A percentile compares a stretch with the other conserved stretches of the same genome.
These are phyloP conservation scores for Oxystoma pomonae DNA, from an alignment of 2,888 invertebrate genomes.

Conservation along the genomic window DNA sequence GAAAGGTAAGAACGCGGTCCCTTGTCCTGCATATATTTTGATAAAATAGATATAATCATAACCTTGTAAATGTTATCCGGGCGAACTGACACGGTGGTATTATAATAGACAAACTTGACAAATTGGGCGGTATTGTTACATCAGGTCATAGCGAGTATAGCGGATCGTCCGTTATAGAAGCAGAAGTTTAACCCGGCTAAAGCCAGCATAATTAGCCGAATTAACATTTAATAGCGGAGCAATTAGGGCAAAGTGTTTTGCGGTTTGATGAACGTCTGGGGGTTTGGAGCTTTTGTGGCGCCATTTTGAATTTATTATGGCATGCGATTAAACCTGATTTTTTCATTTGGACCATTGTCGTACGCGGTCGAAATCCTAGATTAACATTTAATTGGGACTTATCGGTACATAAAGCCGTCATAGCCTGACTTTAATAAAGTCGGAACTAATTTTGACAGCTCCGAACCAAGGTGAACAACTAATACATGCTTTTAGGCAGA, in stretches of 20 bases:
- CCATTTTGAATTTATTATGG: not conserved
- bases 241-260: not conserved
- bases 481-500: too few relatives aligned
- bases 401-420: too few relatives aligned
- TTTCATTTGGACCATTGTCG: too few relatives aligned
- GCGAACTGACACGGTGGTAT: not conserved
- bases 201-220: not conserved
- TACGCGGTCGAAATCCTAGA: too few relatives aligned
- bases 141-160: not conserved
- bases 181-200: not conserved
- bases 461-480: too few relatives aligned
- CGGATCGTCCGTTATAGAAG: not conserved
- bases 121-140: not conserved
- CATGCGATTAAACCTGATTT: too few relatives aligned
- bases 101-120: not conserved
- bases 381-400: too few relatives aligned
- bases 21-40: not conserved
- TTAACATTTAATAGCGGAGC: not conserved
- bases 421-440: too few relatives aligned
- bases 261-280: not conserved
- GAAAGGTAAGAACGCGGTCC: too few relatives aligned
- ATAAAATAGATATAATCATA: not conserved
- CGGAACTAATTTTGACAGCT: too few relatives aligned
- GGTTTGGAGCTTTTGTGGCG: not conserved
- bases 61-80: not conserved